Base-by-base conservation (phyloP, 2,888 invertebrate genomes). In the Drosophila gaucha region DNA sequence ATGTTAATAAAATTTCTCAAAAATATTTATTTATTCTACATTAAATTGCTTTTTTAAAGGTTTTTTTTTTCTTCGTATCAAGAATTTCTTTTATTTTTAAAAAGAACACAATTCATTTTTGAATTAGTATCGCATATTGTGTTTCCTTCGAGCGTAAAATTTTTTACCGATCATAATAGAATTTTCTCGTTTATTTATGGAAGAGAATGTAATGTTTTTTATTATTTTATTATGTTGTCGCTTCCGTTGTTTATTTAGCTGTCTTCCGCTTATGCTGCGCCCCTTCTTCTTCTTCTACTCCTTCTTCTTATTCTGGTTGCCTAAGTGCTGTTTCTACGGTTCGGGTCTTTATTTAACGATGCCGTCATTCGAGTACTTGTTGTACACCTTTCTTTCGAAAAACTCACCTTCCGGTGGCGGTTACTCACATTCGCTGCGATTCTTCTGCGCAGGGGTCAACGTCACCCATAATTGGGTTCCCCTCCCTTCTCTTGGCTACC, bases 361-460 rank as follows among this genome's bases (percentile, higher is more conserved):
- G 73, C 36, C 71, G 71, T 73, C 73, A 75, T 71, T 60, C 57
- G 24, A 46, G 50, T 75, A 70, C 76, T 66, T 76, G 71, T 28
- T 75, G 57, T 62, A 33, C 60, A 76, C 74, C 74, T 77, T 77
- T 78, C 74, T 77, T 74, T 68, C 30, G 43, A 62, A 64, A 57
- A 65, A 58, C 57, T 57, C 59, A 66, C 59, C 70, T 70, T 76
- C 75, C 75, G 59, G 69, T 60, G 62, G 59, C 62, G 50, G 58
- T 69, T 65, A 51, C 52, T 66, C 67, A 64, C 43, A 54, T 10
- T 14, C 24, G 28, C 10, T 30, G 30, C 57, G 50, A 47, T 57
- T 75, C 76, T 73, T 57, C 57, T 55, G 39, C 6, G 14, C 38
- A 47, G 77, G 59, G 74, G 74, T 74, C 74, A 74, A 74, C 59